Evolutionary conservation across 2,113 vertebrate species (phyloP), one percentile per base, ranked within the genome.

Genomic region (Neogobius melanostomus): DNA sequence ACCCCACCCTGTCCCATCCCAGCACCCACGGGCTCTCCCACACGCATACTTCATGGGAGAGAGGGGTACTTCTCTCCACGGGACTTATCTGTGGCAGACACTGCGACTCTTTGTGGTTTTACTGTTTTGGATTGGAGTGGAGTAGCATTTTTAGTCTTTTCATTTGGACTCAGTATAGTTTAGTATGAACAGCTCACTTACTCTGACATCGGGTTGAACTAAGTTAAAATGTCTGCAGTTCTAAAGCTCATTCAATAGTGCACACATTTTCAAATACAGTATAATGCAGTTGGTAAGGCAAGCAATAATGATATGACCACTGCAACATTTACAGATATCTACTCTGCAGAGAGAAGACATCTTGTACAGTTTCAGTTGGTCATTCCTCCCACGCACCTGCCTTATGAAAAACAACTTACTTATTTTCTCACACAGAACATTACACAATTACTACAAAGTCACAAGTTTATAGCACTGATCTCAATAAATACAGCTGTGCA

Each of bases 81-180:
- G 53, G 82, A 81, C 89, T 92, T 91, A 92, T 91, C 91, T 91
- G 17, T 53, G 60, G 64, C 74, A 87, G 85, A 92, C 90, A 91
- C 69, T 51, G 76, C 75, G 52, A 69, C 69, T 85, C 88, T 89
- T 81, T 86, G 88, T 85, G 80, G 81, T 53, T 69, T 53, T 61
- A 86, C 74, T 68, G 42, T 68, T 82, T 69, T 76, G 28, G 28
- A 36, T 36, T 36, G 28, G 28, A 36, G 28, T 68, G 75, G 81
- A 71, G 77, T 68, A 80, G 81, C 80, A 71, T 86, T 36, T 36
- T 36, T 36, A 36, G 28, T 36, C 28, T 36, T 36, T 36, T 36
- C 3, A 36, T 36, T 36, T 36, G 1, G 28, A 36, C 28, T 36
- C 28, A 36, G 28, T 36, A 36, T 36, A 36, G 28, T 36, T 36